Evolutionary conservation across 1,140 invertebrate species (phyloP).

Genomic region (Daktulosphaira vitifoliae): DNA sequence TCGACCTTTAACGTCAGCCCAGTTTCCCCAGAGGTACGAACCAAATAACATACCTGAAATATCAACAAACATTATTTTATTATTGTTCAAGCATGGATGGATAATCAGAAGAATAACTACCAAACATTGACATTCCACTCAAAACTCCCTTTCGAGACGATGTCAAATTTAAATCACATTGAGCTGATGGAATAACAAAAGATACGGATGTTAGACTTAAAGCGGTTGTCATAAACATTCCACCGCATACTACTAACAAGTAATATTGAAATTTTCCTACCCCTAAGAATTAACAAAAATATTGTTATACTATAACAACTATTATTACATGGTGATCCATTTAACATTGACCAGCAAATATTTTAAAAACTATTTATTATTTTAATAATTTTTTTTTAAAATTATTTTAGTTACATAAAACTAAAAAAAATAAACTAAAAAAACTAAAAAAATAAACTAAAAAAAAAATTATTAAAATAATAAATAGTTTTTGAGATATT

Average conservation of each 20-base stretch:
- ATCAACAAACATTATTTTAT: not conserved
- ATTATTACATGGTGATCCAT: too few species aligned
- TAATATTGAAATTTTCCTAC: constrained; percentile 68
- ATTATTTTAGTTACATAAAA: too few species aligned
- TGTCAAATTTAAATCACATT: constrained; percentile 65
- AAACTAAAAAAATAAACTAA: too few species aligned
- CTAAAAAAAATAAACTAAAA: too few species aligned
- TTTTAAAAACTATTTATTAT: too few species aligned
- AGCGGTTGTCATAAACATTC: constrained; percentile 64
- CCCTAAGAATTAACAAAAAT: too few species aligned
- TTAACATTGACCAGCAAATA: too few species aligned
- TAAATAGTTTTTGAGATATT: too few species aligned
- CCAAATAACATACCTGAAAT: constrained; percentile 71
- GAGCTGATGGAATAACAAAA: constrained; percentile 62
- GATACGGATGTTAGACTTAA: constrained; percentile 77
- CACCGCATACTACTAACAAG: constrained; percentile 55
- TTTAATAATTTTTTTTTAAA: too few species aligned
- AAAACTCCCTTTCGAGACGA: constrained; percentile 62
- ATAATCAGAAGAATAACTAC: constrained; percentile 43
- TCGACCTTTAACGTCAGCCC: constrained; percentile 71
- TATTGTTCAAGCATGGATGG: not conserved
- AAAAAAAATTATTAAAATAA: too few species aligned
- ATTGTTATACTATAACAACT: too few species aligned
- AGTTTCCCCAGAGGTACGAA: constrained; percentile 77
- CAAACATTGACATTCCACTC: constrained; percentile 64